phyloP scores from a whole-genome alignment of 2,113 vertebrate species.

The Crotophaga sulcirostris region DNA sequence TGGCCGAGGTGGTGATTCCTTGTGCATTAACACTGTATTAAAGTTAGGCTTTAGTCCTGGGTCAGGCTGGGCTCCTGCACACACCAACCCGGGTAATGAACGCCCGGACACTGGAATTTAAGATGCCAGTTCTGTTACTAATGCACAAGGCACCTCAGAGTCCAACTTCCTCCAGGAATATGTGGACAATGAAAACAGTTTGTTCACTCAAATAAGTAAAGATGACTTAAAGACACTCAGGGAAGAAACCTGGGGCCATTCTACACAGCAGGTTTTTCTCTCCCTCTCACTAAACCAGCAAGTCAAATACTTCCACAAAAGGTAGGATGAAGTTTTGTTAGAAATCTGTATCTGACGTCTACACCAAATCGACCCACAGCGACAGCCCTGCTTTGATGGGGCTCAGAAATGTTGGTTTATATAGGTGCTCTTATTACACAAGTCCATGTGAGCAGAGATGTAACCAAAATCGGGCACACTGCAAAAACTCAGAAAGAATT shows the following conservation, averaged over 20 bases:
- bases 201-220: background rate
- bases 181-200: background rate
- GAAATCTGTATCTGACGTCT: background rate
- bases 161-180: background rate
- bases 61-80: background rate
- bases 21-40: no score
- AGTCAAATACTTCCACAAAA: background rate
- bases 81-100: rapidly evolving
- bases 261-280: background rate
- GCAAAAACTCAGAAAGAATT: background rate
- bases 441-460: background rate
- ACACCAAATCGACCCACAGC: background rate
- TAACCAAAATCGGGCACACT: background rate
- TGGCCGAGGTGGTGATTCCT: background rate
- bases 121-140: background rate
- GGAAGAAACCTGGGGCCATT: background rate
- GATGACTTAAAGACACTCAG: background rate
- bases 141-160: background rate
- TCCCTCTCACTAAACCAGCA: background rate
- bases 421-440: background rate
- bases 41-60: background rate
- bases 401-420: background rate
- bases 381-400: background rate
- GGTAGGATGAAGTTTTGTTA: background rate
- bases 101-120: background rate